A percentile compares a stretch with the other conserved stretches of the same genome.
Evolutionary conservation across 2,888 invertebrate genomes (phyloP).

Genomic region (Prosopocoilus inquinatus): DNA sequence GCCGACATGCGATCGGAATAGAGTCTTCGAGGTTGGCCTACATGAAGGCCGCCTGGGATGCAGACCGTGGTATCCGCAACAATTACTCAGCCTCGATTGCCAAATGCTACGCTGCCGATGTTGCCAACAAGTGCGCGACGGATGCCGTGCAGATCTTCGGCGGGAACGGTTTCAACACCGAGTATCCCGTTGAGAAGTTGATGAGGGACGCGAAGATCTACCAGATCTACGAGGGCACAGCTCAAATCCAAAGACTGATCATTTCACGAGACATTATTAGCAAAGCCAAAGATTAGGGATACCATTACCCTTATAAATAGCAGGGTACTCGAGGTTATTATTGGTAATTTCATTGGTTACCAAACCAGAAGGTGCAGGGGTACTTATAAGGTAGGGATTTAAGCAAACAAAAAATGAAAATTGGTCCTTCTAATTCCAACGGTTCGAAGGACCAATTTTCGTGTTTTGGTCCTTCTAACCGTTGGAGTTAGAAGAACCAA

Average conservation of each 20-base stretch:
- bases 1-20: constrained; percentile 92
- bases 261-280: constrained; percentile 73
- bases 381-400: too few relatives aligned
- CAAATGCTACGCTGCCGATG: constrained; percentile 89
- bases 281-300: constrained; percentile 7
- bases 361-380: too few relatives aligned
- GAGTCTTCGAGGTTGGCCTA: constrained; percentile 85
- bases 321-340: too few relatives aligned
- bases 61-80: constrained; percentile 78
- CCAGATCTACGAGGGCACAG: constrained; percentile 97
- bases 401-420: too few relatives aligned
- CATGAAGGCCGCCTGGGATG: constrained; percentile 86
- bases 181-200: constrained; percentile 97
- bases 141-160: constrained; percentile 96
- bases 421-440: too few relatives aligned
- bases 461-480: too few relatives aligned
- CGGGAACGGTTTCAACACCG: constrained; percentile 93
- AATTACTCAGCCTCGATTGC: constrained; percentile 91
- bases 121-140: too few relatives aligned
- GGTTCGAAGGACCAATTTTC: too few relatives aligned
- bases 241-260: constrained; percentile 94
- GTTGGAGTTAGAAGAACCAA: too few relatives aligned
- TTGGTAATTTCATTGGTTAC: too few relatives aligned
- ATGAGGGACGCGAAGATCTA: constrained; percentile 99
- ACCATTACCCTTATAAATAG: too few relatives aligned